Evolutionary conservation across 2,797 vertebrate species (phyloP).

Genomic region (Galago senegalensis): DNA sequence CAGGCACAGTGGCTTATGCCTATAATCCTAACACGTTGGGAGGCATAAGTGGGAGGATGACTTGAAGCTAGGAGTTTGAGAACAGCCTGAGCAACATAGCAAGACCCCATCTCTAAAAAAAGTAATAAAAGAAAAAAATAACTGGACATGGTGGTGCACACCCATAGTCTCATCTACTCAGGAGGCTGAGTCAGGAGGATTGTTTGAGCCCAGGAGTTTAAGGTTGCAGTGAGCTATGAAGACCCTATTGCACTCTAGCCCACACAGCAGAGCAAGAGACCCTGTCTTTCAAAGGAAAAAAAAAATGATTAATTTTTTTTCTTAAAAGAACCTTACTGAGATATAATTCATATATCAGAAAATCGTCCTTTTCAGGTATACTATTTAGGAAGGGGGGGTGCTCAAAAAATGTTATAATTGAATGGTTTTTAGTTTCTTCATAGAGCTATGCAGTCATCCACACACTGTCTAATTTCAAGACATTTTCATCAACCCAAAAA

Average conservation of each 20-base stretch:
- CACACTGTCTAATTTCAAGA: constrained; percentile 18
- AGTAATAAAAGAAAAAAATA: background rate
- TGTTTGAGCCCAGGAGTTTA: background rate
- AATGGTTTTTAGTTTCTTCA: constrained; percentile 35
- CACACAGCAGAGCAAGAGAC: background rate
- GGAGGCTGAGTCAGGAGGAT: background rate
- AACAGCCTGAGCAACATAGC: background rate
- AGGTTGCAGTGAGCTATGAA: background rate
- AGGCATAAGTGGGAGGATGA: background rate
- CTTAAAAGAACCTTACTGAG: constrained; percentile 1
- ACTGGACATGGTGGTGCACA: background rate
- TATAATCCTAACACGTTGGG: background rate
- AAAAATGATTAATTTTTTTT: background rate
- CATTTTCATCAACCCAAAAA: background rate
- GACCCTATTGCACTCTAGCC: background rate
- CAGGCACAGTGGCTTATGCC: background rate
- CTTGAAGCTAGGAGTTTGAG: background rate
- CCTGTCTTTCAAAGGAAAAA: background rate
- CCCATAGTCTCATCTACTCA: background rate
- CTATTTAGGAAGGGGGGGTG: background rate
- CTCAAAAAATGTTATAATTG: background rate
- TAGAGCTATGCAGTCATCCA: background rate
- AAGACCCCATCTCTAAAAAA: background rate
- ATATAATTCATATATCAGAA: constrained; percentile 22
- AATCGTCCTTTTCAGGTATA: constrained; percentile 46